Percentiles rank a stretch among this genome's conserved stretches.
phyloP scores from a whole-genome alignment of 2,113 vertebrate species.

The Sebastes fasciatus region DNA sequence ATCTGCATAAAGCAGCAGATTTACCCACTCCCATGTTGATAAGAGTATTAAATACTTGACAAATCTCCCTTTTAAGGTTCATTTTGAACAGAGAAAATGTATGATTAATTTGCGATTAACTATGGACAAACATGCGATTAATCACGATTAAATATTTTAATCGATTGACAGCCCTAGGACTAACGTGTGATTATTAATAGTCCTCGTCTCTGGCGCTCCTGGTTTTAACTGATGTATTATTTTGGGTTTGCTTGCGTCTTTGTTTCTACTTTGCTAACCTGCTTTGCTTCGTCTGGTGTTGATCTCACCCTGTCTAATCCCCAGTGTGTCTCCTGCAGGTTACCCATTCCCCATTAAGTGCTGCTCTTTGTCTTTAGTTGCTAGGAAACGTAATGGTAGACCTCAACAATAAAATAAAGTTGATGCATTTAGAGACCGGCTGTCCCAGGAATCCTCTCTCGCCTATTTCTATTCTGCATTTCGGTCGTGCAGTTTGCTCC shows the following conservation, averaged over 20 bases:
- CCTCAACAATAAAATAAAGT: conserved; percentile 1
- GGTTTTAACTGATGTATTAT: conserved; percentile 26
- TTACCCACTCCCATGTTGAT: too few species aligned
- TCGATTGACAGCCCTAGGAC: too few species aligned
- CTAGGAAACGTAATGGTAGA: conserved; percentile 44
- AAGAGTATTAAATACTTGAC: too few species aligned
- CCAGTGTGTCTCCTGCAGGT: conserved; percentile 33
- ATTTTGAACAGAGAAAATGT: too few species aligned
- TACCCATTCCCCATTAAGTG: conserved; percentile 35
- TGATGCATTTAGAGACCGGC: conserved; percentile 22
- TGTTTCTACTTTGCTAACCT: conserved; percentile 70
- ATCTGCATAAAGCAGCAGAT: too few species aligned
- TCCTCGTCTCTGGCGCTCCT: conserved; percentile 1
- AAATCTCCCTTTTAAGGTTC: too few species aligned
- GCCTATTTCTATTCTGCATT: not conserved
- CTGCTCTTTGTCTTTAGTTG: conserved; percentile 41
- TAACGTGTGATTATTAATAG: too few species aligned
- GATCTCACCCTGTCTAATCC: conserved; percentile 30
- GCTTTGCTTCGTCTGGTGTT: conserved; percentile 66
- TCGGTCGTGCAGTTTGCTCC: conserved; percentile 19
- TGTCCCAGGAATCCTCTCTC: conserved; percentile 6
- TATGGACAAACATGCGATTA: too few species aligned
- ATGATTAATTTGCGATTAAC: too few species aligned
- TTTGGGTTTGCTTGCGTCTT: conserved; percentile 48
- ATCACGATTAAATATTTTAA: too few species aligned